Percentiles rank a stretch among this genome's conserved stretches.
Evolutionary conservation across 2,113 vertebrate species (phyloP).

Genomic region (Chloroceryle aenea): DNA sequence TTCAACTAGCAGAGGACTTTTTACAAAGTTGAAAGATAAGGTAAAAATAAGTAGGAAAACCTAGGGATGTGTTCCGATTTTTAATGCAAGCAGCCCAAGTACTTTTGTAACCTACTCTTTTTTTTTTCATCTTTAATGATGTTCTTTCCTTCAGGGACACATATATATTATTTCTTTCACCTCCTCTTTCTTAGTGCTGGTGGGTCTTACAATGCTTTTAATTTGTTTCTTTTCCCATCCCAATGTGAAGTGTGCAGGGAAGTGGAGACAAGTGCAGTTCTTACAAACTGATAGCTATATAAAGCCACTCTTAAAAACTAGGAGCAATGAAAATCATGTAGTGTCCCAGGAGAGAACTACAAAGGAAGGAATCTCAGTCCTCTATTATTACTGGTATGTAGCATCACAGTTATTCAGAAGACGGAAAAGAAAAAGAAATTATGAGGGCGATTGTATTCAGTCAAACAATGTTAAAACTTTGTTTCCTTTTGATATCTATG

Average conservation of each 20-base stretch:
- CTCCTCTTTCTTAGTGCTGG: background rate
- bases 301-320: background rate
- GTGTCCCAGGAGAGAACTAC: background rate
- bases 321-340: background rate
- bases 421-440: background rate
- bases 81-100: background rate
- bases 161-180: background rate
- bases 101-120: background rate
- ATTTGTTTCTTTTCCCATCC: background rate
- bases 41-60: slow-evolving; percentile 4
- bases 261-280: fast-evolving
- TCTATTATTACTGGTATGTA: background rate
- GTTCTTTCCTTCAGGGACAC: background rate
- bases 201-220: background rate
- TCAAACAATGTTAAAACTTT: background rate
- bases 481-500: background rate
- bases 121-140: background rate
- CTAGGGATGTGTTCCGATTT: background rate
- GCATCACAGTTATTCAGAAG: background rate
- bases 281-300: background rate
- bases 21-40: background rate
- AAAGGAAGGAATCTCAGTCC: background rate
- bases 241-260: background rate
- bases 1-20: background rate
- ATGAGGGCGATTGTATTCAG: background rate